phyloP scores from a whole-genome alignment of 2,888 invertebrate genomes.

The Omphaloscelis lunosa region DNA sequence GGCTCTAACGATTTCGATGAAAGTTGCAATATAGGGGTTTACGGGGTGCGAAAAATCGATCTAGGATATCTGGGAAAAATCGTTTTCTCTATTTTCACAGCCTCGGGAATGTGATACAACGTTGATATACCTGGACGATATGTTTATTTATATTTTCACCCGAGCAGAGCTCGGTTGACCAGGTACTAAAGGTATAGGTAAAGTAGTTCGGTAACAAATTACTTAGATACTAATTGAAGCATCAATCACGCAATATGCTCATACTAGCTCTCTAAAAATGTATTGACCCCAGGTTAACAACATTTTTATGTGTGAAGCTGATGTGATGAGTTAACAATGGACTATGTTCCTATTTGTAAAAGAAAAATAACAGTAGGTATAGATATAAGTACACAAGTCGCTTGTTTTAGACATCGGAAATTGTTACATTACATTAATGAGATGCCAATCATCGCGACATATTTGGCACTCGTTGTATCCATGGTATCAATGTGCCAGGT shows the following conservation, averaged over 20 bases:
- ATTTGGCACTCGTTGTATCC: slow-evolving; percentile 46
- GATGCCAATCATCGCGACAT: slow-evolving; percentile 30
- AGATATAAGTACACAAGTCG: background rate
- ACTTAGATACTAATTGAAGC: background rate
- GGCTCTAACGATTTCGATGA: too few relatives aligned
- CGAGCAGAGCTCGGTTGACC: too few relatives aligned
- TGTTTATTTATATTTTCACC: too few relatives aligned
- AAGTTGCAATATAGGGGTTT: too few relatives aligned
- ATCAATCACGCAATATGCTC: background rate
- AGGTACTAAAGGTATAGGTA: slow-evolving; percentile 4
- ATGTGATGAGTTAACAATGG: background rate
- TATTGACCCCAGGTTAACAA: background rate
- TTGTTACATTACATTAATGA: slow-evolving; percentile 25
- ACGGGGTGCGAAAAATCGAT: too few relatives aligned
- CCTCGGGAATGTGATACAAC: too few relatives aligned
- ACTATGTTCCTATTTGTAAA: slow-evolving; percentile 6
- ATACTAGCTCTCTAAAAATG: background rate
- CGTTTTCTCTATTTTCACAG: too few relatives aligned
- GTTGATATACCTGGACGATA: too few relatives aligned
- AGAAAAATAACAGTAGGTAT: background rate
- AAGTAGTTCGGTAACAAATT: background rate
- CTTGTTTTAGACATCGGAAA: slow-evolving; percentile 31
- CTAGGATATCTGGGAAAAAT: too few relatives aligned
- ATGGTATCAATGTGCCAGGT: slow-evolving; percentile 37
- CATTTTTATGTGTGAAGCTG: background rate